These are phyloP conservation scores for Alentia gelatinosa DNA, from an alignment of 2,888 invertebrate species.

Conservation along the genomic window DNA sequence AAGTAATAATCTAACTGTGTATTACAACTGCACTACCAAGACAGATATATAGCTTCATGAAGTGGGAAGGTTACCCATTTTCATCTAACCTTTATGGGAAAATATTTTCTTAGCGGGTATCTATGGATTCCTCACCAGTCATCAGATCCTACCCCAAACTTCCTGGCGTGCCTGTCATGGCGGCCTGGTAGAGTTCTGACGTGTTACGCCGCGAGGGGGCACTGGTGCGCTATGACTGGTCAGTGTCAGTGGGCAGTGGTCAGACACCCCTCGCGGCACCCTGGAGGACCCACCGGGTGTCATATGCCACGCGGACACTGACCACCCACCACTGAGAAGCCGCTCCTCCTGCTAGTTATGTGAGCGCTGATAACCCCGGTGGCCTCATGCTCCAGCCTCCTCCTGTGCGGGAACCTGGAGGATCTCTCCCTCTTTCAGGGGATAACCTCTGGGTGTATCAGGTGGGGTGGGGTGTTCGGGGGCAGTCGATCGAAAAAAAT, in stretches of 20 bases:
- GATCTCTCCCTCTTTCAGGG: too few species aligned
- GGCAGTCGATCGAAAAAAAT: too few species aligned
- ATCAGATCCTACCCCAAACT: too few species aligned
- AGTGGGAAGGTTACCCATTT: too few species aligned
- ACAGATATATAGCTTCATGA: too few species aligned
- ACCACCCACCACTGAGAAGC: neutral
- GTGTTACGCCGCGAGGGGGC: neutral
- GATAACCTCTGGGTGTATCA: too few species aligned
- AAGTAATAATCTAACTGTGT: too few species aligned
- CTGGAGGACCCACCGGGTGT: neutral
- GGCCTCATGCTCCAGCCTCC: too few species aligned
- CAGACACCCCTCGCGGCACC: too few species aligned
- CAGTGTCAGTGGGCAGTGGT: neutral
- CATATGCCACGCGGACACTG: neutral
- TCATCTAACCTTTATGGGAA: neutral
- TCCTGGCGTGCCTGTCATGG: constrained; percentile 1
- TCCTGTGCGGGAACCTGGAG: too few species aligned
- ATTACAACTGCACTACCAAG: too few species aligned
- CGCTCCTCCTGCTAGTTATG: neutral
- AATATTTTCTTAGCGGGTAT: neutral
- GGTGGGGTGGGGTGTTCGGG: too few species aligned
- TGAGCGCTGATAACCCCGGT: neutral
- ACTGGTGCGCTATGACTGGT: neutral
- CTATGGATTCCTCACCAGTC: neutral
- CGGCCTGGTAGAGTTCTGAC: neutral